Evolutionary conservation across 1,140 invertebrate species (phyloP), one percentile per base, ranked within the genome.

Genomic region (Hydropsyche tenuis): DNA sequence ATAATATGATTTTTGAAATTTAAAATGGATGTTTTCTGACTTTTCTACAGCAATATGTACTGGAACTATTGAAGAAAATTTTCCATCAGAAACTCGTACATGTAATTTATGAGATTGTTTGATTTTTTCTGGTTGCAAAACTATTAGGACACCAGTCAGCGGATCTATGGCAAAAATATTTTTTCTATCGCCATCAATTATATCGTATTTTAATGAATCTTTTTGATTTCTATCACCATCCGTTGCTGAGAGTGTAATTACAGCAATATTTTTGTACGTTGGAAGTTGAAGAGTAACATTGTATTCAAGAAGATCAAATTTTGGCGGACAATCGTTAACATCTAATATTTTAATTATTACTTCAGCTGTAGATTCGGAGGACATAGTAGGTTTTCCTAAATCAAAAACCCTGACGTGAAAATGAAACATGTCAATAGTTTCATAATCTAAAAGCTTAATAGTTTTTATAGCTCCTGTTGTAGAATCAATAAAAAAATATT

Each of bases 391-490:
- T 78, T 89, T 90, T 0, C 95, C 95, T 53, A 90, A 84, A 83
- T 97, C 95, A 42, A 56, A 72, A 25, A 81, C 82, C 81, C 90
- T 88, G 0, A 95, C 93, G 77, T 89, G 87, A 80, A 95, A 95
- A 18, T 87, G 85, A 76, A 92, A 92, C 22, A 85, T 78, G 0
- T 88, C 83, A 46, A 88, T 84, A 0, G 86, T 89, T 82, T 97
- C 95, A 79, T 93, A 91, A 81, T 96, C 94, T 45, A 96, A 82
- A 0, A 88, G 81, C 75, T 89, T 87, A 4, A 91, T 86, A 0
- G 92, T 93, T 76, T 91, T 87, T 56, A 96, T 90, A 1, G 94
- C 93, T 12, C 94, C 92, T 9, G 94, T 96, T 73, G 88, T 93
- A 0, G 92, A 89, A 81, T 96, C 94, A 72, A 97, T 93, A 76